These are phyloP conservation scores for Zaprionus taronus DNA, from an alignment of 1,140 invertebrate genomes.

Conservation along the genomic window DNA sequence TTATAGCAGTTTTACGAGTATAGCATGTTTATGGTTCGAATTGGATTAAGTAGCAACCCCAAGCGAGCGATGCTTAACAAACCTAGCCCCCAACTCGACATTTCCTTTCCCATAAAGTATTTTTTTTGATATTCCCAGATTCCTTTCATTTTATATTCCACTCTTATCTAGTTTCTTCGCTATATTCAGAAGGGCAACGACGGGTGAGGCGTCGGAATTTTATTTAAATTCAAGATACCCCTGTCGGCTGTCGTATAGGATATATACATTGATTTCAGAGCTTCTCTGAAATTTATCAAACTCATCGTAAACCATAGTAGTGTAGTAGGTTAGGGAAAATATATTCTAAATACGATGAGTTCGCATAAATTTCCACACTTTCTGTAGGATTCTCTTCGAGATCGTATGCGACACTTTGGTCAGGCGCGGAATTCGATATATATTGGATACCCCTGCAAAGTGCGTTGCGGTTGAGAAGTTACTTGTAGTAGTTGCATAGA, in stretches of 20 bases:
- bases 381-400: not conserved
- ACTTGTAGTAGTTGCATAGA: not conserved
- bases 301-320: slow-evolving; percentile 1
- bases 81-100: not conserved
- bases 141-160: not conserved
- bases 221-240: not conserved
- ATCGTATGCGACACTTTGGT: not conserved
- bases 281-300: not conserved
- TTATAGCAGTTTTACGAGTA: not conserved
- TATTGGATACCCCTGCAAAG: slow-evolving; percentile 2
- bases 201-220: not conserved
- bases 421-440: slow-evolving; percentile 1
- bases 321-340: not conserved
- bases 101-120: not conserved
- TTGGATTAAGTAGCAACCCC: not conserved
- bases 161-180: not conserved
- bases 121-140: not conserved
- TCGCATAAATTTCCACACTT: slow-evolving; percentile 2
- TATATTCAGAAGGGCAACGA: not conserved
- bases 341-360: slow-evolving; percentile 4
- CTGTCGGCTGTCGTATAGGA: not conserved
- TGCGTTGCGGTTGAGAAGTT: not conserved
- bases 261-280: not conserved
- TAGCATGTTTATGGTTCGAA: not conserved
- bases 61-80: not conserved